These are phyloP conservation scores for Cotesia congregata DNA, from an alignment of 2,888 invertebrate species.

Conservation along the genomic window DNA sequence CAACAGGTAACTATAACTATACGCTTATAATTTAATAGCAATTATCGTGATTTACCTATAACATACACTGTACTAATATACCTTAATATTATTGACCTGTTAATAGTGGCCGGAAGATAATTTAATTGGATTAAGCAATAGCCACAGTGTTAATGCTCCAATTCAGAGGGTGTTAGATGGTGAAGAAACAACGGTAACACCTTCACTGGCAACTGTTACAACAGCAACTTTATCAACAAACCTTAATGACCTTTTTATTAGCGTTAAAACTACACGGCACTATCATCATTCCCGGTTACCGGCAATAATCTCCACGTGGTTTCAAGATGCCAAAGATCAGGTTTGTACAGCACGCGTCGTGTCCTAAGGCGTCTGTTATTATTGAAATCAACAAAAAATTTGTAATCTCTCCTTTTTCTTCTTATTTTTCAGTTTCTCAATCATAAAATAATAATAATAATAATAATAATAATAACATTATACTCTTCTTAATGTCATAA, in stretches of 20 bases:
- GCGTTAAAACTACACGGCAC: conserved; percentile 93
- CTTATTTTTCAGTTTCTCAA: no score
- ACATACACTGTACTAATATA: conserved; percentile 60
- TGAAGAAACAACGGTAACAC: conserved; percentile 62
- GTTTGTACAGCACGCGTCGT: conserved; percentile 48
- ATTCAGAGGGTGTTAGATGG: conserved; percentile 46
- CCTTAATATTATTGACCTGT: neutral
- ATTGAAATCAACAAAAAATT: neutral
- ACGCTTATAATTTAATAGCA: no score
- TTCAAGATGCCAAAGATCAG: conserved; percentile 91
- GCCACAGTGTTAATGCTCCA: conserved; percentile 55
- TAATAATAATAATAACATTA: neutral
- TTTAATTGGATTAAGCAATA: conserved; percentile 49
- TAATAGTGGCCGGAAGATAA: conserved; percentile 57
- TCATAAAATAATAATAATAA: neutral
- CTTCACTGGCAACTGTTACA: conserved; percentile 69
- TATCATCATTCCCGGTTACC: conserved; percentile 89
- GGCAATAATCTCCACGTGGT: conserved; percentile 95
- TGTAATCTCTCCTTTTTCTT: no score
- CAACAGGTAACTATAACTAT: conserved; percentile 69
- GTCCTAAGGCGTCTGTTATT: neutral
- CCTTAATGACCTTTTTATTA: conserved; percentile 91
- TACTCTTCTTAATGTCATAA: neutral
- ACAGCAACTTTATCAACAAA: conserved; percentile 77
- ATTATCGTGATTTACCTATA: conserved; percentile 37